Evolutionary conservation across 2,797 vertebrate genomes (phyloP), one percentile per base, ranked within the genome.

Genomic region (Protosalanx chinensis): DNA sequence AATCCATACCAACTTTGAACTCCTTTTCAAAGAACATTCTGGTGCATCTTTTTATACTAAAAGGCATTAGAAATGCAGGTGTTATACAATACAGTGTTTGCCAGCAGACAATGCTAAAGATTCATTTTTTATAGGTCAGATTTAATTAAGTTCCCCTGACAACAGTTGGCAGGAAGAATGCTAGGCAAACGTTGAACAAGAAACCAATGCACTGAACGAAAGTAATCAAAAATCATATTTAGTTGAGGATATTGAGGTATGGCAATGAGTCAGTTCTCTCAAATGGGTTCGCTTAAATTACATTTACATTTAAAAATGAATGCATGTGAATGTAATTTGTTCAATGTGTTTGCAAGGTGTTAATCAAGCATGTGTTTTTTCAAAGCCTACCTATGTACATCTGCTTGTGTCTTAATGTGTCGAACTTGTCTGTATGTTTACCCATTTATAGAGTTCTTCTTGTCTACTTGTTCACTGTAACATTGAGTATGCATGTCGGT

Each of bases 141-240:
- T 79, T 63, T 57, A 78, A 85, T 90, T 80, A 84, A 86, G 89
- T 76, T 73, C 56, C 76, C 71, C 69, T 79, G 76, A 76, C 74
- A 81, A 87, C 81, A 82, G 84, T 75, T 79, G 46, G 63, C 75
- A 69, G 68, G 75, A 76, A 46, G 79, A 73, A 78, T 82, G 8
- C 41, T 27, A 23, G 13, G 37, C 73, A 56, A 72, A 79, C 66
- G 78, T 83, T 81, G 79, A 85, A 81, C 85, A 72, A 70, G 72
- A 83, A 79, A 72, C 61, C 60, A 69, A 78, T 76, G 62, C 46
- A 67, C 41, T 46, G 41, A 46, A 46, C 0, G 41, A 46, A 10
- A 46, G 41, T 46, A 10, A 46, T 46, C 41, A 46, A 8, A 8
- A 46, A 46, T 46, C 41, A 46, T 10, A 46, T 13, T 46, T 46